phyloP scores from a whole-genome alignment of 2,888 invertebrate species.

The Mythimna ferrago region DNA sequence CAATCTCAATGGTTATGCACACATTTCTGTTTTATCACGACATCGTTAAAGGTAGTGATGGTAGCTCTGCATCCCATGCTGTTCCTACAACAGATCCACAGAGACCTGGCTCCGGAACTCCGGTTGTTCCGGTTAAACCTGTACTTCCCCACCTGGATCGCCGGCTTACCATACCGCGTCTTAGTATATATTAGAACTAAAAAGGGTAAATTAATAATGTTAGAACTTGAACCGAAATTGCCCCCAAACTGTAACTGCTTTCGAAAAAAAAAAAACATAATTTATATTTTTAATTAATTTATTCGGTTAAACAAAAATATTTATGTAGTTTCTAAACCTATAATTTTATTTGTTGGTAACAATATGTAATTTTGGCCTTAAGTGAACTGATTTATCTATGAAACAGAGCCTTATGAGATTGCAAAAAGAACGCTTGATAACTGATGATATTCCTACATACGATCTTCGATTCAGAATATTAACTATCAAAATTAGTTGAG shows the following conservation, averaged over 20 bases:
- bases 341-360: not conserved
- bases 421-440: not conserved
- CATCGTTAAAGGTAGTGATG: conserved; percentile 69
- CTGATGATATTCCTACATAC: not conserved
- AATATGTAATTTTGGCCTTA: not conserved
- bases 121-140: conserved; percentile 78
- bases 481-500: not conserved
- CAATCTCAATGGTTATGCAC: conserved; percentile 67
- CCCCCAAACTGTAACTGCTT: not conserved
- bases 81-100: conserved; percentile 78
- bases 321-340: not conserved
- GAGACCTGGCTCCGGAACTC: conserved; percentile 72
- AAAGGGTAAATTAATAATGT: conserved; percentile 44
- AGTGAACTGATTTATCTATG: not conserved
- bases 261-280: not conserved
- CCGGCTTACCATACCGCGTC: conserved; percentile 70
- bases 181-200: conserved; percentile 72
- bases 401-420: not conserved
- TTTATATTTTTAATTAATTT: conserved; percentile 11
- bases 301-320: not conserved
- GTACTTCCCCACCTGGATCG: conserved; percentile 73
- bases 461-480: not conserved
- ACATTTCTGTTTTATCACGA: conserved; percentile 68
- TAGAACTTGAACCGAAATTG: conserved; percentile 14
- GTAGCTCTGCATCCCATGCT: conserved; percentile 74